Percentiles rank a stretch among this genome's conserved stretches.
Conservation (phyloP, 2,797 vertebrate genomes). For the Rhynchotus rufescens region DNA sequence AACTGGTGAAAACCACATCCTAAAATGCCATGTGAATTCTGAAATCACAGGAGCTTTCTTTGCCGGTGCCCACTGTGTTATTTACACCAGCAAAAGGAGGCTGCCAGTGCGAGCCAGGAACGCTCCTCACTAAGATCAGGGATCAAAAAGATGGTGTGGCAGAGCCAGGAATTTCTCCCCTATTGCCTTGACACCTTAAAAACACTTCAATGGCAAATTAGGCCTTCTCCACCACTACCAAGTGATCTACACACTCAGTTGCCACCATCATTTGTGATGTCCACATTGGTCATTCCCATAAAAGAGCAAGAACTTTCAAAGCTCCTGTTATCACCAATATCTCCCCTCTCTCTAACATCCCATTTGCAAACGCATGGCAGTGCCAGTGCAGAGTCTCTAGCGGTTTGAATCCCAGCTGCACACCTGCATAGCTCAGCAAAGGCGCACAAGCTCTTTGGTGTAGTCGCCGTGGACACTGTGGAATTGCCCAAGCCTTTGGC, state of each 20-base stretch:
- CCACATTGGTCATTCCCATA: neutral
- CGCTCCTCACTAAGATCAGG: neutral
- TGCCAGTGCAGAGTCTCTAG: neutral
- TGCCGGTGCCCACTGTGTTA: no score
- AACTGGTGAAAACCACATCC: neutral
- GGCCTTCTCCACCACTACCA: neutral
- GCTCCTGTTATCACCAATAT: neutral
- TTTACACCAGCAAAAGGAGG: neutral
- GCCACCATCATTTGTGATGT: neutral
- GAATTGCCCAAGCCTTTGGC: neutral
- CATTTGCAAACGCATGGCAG: neutral
- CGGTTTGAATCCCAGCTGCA: neutral
- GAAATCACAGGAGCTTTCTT: neutral
- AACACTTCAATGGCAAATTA: neutral
- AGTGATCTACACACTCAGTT: neutral
- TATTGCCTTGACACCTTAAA: neutral
- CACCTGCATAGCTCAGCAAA: neutral
- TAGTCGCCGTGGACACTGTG: neutral
- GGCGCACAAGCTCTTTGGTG: neutral
- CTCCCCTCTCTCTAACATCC: neutral
- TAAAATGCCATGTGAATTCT: neutral
- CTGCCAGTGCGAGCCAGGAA: neutral
- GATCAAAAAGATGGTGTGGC: neutral
- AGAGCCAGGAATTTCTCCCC: neutral
- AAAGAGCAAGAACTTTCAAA: neutral